Evolutionary conservation across 2,797 vertebrate species (phyloP).

Genomic region (Distichodus sexfasciatus): DNA sequence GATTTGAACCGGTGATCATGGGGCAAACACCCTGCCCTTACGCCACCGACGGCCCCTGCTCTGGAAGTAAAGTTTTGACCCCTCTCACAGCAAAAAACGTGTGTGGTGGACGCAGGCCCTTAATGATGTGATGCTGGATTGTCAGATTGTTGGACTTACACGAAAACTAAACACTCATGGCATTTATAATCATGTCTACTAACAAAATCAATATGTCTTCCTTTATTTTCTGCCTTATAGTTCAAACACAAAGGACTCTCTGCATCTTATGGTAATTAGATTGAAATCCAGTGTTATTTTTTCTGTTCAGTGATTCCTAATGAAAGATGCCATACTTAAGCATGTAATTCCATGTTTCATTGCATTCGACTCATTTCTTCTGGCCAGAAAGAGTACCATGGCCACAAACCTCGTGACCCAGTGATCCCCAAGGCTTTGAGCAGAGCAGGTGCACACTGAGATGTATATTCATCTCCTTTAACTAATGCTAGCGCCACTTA

Average conservation of each 20-base stretch:
- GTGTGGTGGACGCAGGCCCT: too few relatives aligned
- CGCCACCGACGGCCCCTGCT: too few relatives aligned
- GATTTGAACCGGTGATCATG: too few relatives aligned
- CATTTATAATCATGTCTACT: too few relatives aligned
- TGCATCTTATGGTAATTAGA: background rate
- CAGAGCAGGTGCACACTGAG: conserved; percentile 49
- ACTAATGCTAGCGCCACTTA: conserved; percentile 62
- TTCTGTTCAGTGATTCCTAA: background rate
- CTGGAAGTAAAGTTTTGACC: too few relatives aligned
- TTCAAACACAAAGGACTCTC: background rate
- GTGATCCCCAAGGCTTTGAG: conserved; percentile 30
- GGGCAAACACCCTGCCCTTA: too few relatives aligned
- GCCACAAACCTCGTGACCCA: conserved; percentile 6
- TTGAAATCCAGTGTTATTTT: background rate
- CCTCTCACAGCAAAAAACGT: too few relatives aligned
- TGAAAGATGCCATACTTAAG: background rate
- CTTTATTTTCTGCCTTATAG: too few relatives aligned
- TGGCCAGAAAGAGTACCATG: background rate
- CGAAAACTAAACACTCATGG: too few relatives aligned
- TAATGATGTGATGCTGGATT: too few relatives aligned
- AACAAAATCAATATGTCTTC: background rate
- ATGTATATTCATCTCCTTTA: conserved; percentile 48
- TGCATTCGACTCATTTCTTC: conserved; percentile 18
- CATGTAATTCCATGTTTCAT: conserved; percentile 21
- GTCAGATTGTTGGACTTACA: too few relatives aligned